Percentiles rank a stretch among this genome's conserved stretches.
phyloP scores from a whole-genome alignment of 2,113 vertebrate genomes.

The Regulus satrapa region DNA sequence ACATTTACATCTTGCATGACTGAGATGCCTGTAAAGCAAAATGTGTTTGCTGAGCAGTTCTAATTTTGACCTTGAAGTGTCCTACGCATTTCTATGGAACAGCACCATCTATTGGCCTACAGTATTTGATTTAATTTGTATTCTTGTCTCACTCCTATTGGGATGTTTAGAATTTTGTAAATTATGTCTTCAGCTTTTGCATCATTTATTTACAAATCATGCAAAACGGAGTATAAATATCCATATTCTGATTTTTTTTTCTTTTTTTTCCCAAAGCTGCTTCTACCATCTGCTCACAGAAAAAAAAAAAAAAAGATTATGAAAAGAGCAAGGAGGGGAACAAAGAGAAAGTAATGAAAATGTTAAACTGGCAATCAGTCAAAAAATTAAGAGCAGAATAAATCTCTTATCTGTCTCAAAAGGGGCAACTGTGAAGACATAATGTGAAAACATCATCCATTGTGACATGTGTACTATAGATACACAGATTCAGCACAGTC shows the following conservation, averaged over 20 bases:
- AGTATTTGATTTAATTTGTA: background rate
- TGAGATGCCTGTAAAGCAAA: background rate
- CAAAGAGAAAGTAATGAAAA: background rate
- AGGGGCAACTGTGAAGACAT: background rate
- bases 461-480: background rate
- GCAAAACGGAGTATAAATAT: background rate
- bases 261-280: background rate
- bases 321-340: background rate
- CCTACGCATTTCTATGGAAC: background rate
- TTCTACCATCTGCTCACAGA: background rate
- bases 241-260: background rate
- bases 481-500: background rate
- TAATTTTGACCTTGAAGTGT: constrained; percentile 11
- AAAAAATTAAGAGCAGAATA: background rate
- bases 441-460: background rate
- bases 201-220: background rate
- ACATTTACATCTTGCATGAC: background rate
- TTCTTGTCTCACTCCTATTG: background rate
- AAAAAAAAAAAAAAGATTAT: background rate
- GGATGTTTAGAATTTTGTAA: background rate
- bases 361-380: background rate
- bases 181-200: background rate
- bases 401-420: background rate
- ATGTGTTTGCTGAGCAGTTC: background rate
- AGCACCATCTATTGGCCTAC: constrained; percentile 42